These are phyloP conservation scores for Ameiurus melas DNA, from an alignment of 2,113 vertebrate genomes.

Conservation along the genomic window DNA sequence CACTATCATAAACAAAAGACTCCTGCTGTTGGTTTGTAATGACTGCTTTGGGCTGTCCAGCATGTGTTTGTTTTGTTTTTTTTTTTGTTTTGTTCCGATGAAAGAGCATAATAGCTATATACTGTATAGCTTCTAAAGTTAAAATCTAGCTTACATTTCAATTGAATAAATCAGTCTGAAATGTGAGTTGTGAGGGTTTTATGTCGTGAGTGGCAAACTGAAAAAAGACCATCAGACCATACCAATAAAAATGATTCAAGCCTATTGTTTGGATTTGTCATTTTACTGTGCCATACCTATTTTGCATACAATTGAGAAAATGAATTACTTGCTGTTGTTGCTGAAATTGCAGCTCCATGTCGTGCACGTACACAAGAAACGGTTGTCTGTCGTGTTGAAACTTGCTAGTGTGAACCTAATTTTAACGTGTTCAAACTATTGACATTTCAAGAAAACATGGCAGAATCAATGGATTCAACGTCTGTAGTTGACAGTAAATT, in stretches of 20 bases:
- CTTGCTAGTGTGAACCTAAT: not conserved
- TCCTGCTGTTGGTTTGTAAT: not conserved
- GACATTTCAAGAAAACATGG: too few relatives aligned
- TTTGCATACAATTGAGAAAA: too few relatives aligned
- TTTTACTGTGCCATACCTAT: too few relatives aligned
- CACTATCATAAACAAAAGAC: not conserved
- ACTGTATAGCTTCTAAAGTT: too few relatives aligned
- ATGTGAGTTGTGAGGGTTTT: too few relatives aligned
- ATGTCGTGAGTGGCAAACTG: not conserved
- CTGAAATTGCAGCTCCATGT: not conserved
- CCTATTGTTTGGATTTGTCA: too few relatives aligned
- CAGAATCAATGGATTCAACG: too few relatives aligned
- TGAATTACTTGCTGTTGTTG: not conserved
- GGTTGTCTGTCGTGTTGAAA: not conserved
- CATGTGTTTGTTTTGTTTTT: not conserved
- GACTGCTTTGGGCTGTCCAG: not conserved
- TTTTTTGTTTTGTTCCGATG: too few relatives aligned
- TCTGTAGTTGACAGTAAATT: too few relatives aligned
- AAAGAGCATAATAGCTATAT: too few relatives aligned
- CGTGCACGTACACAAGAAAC: not conserved
- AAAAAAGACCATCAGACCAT: not conserved
- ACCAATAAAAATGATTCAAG: not conserved
- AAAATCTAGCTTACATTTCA: not conserved
- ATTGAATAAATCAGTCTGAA: not conserved
- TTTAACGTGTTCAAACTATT: not conserved